Conservation (phyloP, 2,888 invertebrate species). For the Epinotia demarniana region DNA sequence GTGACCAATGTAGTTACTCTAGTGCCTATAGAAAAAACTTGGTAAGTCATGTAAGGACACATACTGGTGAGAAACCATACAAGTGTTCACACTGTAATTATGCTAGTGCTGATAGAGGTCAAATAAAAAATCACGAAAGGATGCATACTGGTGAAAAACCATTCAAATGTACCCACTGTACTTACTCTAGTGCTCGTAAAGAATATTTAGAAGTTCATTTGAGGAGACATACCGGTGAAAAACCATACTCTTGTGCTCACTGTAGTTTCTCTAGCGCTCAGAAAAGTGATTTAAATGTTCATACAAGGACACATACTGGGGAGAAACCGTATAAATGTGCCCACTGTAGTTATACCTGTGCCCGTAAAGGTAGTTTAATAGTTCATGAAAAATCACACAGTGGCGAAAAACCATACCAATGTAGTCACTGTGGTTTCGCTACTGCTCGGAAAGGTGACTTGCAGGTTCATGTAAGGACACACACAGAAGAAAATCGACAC, state of each 20-base stretch:
- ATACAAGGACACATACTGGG: not conserved
- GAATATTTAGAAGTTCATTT: not conserved
- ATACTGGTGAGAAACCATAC: not conserved
- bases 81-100: not conserved
- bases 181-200: not conserved
- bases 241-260: not conserved
- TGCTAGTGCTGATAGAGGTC: not conserved
- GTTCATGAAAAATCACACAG: not conserved
- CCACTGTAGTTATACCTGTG: not conserved
- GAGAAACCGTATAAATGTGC: not conserved
- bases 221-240: not conserved
- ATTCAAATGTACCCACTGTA: not conserved
- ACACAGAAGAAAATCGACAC: not conserved
- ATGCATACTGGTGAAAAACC: not conserved
- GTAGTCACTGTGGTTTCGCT: not conserved
- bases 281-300: not conserved
- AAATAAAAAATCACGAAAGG: not conserved
- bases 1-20: not conserved
- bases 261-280: constrained; percentile 7
- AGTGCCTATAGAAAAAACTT: not conserved
- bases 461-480: not conserved
- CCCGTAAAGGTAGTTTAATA: constrained; percentile 4
- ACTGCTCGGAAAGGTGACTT: not conserved
- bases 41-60: not conserved
- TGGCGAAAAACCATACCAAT: not conserved